These are phyloP conservation scores for Enhydra lutris DNA, from an alignment of 2,113 vertebrate genomes.

Conservation along the genomic window DNA sequence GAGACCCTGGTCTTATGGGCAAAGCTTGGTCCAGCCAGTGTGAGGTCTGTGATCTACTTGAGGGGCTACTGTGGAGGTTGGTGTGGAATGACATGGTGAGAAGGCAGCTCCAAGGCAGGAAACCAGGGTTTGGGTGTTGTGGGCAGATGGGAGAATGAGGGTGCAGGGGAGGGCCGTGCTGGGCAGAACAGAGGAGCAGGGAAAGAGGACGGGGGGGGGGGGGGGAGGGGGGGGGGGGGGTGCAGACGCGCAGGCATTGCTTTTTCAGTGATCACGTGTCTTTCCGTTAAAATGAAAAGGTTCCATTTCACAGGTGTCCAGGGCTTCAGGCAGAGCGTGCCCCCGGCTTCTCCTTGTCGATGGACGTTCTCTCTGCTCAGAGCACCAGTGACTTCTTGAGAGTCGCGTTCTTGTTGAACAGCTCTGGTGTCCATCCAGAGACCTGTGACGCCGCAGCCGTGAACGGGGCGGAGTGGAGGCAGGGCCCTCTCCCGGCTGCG, in stretches of 20 bases:
- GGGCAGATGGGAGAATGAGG: background rate
- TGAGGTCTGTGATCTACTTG: fast-evolving
- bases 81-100: fast-evolving
- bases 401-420: background rate
- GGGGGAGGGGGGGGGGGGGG: no score
- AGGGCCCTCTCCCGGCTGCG: fast-evolving
- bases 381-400: background rate
- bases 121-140: background rate
- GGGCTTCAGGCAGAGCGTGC: fast-evolving
- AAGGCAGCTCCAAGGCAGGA: background rate
- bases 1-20: background rate
- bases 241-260: background rate
- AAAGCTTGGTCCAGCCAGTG: fast-evolving
- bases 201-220: background rate
- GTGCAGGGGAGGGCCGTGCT: no score
- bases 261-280: fast-evolving
- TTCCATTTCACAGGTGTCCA: fast-evolving
- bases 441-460: fast-evolving
- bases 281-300: background rate
- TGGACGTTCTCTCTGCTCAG: background rate
- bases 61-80: background rate
- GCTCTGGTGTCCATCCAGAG: background rate
- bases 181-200: background rate
- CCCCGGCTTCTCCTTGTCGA: fast-evolving
- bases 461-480: fast-evolving